Base-by-base conservation (phyloP, 2,113 vertebrate species). In the Corythornis vintsioides region DNA sequence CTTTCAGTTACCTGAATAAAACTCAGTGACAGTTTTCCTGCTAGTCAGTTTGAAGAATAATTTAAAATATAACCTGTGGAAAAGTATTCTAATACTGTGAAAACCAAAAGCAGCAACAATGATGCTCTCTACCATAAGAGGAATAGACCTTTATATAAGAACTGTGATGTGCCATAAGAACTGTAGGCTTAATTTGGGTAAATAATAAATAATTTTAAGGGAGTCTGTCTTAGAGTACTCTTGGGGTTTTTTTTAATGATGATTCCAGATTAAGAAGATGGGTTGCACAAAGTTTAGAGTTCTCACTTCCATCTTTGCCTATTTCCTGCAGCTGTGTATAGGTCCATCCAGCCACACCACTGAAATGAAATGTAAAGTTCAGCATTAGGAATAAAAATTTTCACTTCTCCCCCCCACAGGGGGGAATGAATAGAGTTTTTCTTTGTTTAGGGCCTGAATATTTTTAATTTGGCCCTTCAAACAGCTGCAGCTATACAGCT, bases 1-100 rank as follows among this genome's bases (percentile, higher is more conserved):
- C 45, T 85, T 92, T 86, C 63, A 73, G 43, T 86, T 93, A 75
- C 35, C 55, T 73, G 42, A 90, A 65, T 55, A 84, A 90, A 90
- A 82, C 28, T 33, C n/a, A 78, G 8, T 77, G 83, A 25, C 16
- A 75, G 15, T 64, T 89, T 92, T 59, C 72, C 56, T 86, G 15
- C 40, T 86, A 52, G 25, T 78, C 19, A 53, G 15, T 81, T 64
- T n/a, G 16, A 35, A 29, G 19, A 94, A 81, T 72, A 75, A 48
- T 88, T 80, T 57, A 38, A 78, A 88, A 53, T 53, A 61, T 35
- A 81, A 52, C 43, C 40, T 80, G 12, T 91, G 40, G 24, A 83
- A 82, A 90, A 79, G 7, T 29, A 45, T 33, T 21, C 26, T 61
- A 48, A 65, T 70, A 19, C 20, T 25, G 56, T 74, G 56, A 81